These are phyloP conservation scores for Xenopus borealis DNA, from an alignment of 2,113 vertebrate species.

Conservation along the genomic window DNA sequence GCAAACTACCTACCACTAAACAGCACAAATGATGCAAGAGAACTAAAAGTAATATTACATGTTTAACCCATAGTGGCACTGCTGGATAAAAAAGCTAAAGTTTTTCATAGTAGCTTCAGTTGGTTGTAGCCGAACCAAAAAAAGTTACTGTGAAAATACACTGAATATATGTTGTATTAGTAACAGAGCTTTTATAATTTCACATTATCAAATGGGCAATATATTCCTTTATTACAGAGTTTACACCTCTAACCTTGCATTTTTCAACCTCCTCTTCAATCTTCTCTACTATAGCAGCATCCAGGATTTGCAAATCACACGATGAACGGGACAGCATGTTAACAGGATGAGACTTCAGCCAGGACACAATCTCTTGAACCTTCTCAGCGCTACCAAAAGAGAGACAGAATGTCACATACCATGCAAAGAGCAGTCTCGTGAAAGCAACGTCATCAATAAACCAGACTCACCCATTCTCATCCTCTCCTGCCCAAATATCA, in stretches of 20 bases:
- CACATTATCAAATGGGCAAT: too few species aligned
- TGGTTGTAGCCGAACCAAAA: too few species aligned
- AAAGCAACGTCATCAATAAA: neutral
- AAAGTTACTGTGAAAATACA: too few species aligned
- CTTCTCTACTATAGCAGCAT: slow-evolving; percentile 78
- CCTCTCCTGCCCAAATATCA: slow-evolving; percentile 90
- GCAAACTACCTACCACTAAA: too few species aligned
- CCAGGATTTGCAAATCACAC: slow-evolving; percentile 85
- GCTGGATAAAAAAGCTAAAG: too few species aligned
- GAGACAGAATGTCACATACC: neutral
- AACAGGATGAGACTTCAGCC: slow-evolving; percentile 82
- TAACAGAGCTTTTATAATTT: too few species aligned
- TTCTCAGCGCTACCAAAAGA: slow-evolving; percentile 69
- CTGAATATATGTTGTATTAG: too few species aligned
- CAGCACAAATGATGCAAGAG: too few species aligned
- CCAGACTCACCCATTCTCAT: slow-evolving; percentile 81
- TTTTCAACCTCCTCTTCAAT: slow-evolving; percentile 84
- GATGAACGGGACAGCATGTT: slow-evolving; percentile 77
- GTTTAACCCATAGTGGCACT: too few species aligned
- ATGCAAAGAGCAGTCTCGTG: neutral
- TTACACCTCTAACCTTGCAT: slow-evolving; percentile 69
- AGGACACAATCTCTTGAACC: slow-evolving; percentile 81
- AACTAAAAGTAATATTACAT: too few species aligned
- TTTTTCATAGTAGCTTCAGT: too few species aligned
- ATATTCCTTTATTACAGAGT: too few species aligned